Percentiles rank a stretch among this genome's conserved stretches.
These are phyloP conservation scores for Isichthys henryi DNA, from an alignment of 2,113 vertebrate genomes.

Conservation along the genomic window DNA sequence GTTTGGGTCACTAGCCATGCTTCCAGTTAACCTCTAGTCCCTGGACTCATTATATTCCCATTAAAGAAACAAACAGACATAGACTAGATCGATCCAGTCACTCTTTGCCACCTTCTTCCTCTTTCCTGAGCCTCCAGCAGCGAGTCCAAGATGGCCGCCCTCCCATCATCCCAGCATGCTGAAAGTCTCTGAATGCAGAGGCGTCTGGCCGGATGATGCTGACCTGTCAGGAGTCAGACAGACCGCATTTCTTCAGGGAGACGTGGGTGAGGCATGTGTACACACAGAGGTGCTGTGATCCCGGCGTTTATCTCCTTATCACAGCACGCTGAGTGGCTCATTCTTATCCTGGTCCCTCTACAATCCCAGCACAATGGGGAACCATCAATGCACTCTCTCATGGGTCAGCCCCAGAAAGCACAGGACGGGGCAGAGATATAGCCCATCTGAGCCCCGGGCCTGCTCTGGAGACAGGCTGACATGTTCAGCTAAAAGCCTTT, in stretches of 20 bases:
- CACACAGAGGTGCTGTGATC: conserved; percentile 2
- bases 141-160: neutral
- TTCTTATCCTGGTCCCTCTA: conserved; percentile 1
- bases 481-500: neutral
- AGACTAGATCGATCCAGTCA: conserved; percentile 18
- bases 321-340: conserved; percentile 9
- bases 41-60: conserved; percentile 31
- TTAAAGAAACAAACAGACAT: conserved; percentile 19
- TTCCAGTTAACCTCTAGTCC: conserved; percentile 29
- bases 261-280: neutral
- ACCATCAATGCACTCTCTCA: neutral
- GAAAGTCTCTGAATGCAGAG: neutral
- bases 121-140: neutral
- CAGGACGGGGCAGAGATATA: neutral
- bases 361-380: conserved; percentile 7
- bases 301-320: conserved; percentile 18
- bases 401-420: neutral
- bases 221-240: neutral
- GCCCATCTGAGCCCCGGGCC: neutral
- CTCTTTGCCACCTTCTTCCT: neutral
- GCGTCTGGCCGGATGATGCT: neutral
- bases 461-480: neutral
- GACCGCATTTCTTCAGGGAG: neutral
- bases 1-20: conserved; percentile 30
- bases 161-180: neutral